phyloP scores from a whole-genome alignment of 2,113 vertebrate genomes.

The Hyperopisus bebe region DNA sequence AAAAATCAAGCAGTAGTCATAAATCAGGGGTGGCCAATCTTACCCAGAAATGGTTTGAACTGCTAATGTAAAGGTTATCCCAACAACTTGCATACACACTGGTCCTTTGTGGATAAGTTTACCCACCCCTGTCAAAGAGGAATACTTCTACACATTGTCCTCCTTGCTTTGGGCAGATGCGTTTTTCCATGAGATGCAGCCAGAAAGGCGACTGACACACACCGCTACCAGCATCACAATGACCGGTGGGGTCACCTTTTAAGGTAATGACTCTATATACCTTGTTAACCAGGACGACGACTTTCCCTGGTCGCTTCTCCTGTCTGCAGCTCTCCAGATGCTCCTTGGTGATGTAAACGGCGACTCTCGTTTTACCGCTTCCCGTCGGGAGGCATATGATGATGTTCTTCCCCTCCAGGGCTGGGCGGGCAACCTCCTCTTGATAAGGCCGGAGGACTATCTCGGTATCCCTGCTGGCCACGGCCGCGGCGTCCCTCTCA shows the following conservation, averaged over 20 bases:
- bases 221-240: background rate
- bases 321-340: slow-evolving; percentile 74
- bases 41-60: too few relatives aligned
- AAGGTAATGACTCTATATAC: slow-evolving; percentile 48
- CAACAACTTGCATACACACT: too few relatives aligned
- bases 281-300: slow-evolving; percentile 91
- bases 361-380: slow-evolving; percentile 91
- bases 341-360: slow-evolving; percentile 82
- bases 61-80: too few relatives aligned
- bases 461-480: slow-evolving; percentile 55
- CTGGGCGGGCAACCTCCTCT: slow-evolving; percentile 78
- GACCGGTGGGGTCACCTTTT: background rate
- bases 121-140: background rate
- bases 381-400: slow-evolving; percentile 93
- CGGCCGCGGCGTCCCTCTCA: slow-evolving; percentile 39
- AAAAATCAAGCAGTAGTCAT: background rate
- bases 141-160: background rate
- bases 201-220: background rate
- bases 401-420: slow-evolving; percentile 83
- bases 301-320: slow-evolving; percentile 65
- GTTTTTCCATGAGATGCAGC: background rate
- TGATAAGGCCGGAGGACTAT: slow-evolving; percentile 83
- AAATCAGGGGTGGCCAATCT: too few relatives aligned
- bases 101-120: too few relatives aligned
- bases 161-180: background rate